Evolutionary conservation across 1,140 invertebrate genomes (phyloP), one percentile per base, ranked within the genome.

Genomic region (Drosophila athabasca): DNA sequence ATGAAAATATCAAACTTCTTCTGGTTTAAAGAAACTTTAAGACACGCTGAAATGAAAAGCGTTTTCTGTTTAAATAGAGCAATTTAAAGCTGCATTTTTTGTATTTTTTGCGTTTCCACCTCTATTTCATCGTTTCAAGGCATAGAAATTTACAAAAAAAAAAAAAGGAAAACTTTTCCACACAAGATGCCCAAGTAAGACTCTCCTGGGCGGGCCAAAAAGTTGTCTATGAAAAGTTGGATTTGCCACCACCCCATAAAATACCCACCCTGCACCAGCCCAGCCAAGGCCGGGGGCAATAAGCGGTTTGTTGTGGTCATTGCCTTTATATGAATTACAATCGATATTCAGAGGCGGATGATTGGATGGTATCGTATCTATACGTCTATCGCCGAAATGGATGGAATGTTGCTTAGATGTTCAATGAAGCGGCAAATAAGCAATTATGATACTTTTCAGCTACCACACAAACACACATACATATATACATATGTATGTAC

Each of bases 391-490:
- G 26, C 35, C 48, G n/a, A 64, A n/a, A 6, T 55, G 41, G 31
- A 13, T 59, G 35, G 41, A 39, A 13, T 59, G 35, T 44, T 74
- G 73, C 53, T 87, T 69, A 69, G 59, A 55, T 75, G 64, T 57
- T 52, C 70, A 85, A 22, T 57, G 65, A 68, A 72, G 69, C 74
- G 75, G 62, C 31, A 88, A 88, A 88, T 85, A 85, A 85, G 62
- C 82, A 85, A 85, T 85, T 85, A 85, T 78, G 62, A 44, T 54
- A 48, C 24, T 11, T 35, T 53, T 49, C 22, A 61, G 22, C 41
- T 22, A 48, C 31, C 31, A 8, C 3, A 31, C 4, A 6, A 6
- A 19, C 3, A 31, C 5, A 24, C 24, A 24, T 24, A 24, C 22
- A 24, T 3, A 24, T 4, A 24, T 26, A 26, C 24, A 26, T 5